Evolutionary conservation across 2,888 invertebrate genomes (phyloP).

Genomic region (Gymnoscelis rufifasciata): DNA sequence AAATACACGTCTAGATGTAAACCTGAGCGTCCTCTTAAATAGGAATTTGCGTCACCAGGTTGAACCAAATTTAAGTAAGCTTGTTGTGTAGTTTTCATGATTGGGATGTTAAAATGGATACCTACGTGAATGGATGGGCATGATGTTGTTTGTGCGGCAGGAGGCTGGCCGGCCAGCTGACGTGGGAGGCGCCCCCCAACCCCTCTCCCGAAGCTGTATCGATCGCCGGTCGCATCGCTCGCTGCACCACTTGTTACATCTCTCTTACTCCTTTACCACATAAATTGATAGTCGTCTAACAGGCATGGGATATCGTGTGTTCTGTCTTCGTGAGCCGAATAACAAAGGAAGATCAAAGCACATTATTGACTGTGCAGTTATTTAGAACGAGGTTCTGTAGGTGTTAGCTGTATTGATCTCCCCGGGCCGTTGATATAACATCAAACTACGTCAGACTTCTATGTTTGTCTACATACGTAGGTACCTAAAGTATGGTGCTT

Average conservation of each 20-base stretch:
- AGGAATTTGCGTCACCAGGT: too few species aligned
- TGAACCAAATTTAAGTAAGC: too few species aligned
- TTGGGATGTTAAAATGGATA: too few species aligned
- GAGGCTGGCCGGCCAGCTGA: constrained; percentile 42
- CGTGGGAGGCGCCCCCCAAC: constrained; percentile 35
- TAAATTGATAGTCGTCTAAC: constrained; percentile 4
- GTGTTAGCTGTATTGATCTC: constrained; percentile 24
- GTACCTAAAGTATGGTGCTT: constrained; percentile 1
- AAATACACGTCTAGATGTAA: too few species aligned
- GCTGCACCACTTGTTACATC: constrained; percentile 71
- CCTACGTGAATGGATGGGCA: constrained; percentile 23
- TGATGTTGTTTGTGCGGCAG: constrained; percentile 34
- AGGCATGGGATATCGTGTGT: too few species aligned
- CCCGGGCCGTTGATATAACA: constrained; percentile 4
- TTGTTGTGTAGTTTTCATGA: too few species aligned
- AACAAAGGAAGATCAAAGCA: constrained; percentile 4
- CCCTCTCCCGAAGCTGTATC: constrained; percentile 37
- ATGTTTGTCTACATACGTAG: background rate
- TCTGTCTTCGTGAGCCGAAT: constrained; percentile 1
- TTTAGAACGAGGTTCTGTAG: constrained; percentile 24
- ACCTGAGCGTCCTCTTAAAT: too few species aligned
- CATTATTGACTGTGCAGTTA: constrained; percentile 6
- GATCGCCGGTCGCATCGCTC: constrained; percentile 41
- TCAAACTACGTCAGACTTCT: background rate
- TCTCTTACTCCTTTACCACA: constrained; percentile 28